Percentiles rank a stretch among this genome's conserved stretches.
phyloP scores from a whole-genome alignment of 2,888 invertebrate species.

The Deilephila elpenor region DNA sequence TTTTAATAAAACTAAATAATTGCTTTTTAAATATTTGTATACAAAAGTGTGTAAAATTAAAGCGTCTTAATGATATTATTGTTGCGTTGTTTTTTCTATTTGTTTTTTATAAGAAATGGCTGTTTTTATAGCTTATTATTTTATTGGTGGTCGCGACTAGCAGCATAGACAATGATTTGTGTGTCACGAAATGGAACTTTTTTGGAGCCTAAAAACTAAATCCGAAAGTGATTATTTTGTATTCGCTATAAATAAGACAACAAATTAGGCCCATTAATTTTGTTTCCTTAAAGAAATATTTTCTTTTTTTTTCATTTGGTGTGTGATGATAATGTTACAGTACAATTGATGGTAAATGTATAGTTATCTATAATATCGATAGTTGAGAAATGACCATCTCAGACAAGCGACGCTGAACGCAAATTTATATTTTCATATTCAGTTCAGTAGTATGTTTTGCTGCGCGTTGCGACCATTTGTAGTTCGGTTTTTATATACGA shows the following conservation, averaged over 20 bases:
- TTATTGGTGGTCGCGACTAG: neutral
- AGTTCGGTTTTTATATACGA: constrained; percentile 1
- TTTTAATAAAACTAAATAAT: neutral
- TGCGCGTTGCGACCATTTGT: neutral
- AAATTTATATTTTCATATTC: neutral
- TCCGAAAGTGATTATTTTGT: no score
- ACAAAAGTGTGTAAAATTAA: neutral
- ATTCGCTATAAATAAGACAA: no score
- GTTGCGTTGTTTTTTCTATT: neutral
- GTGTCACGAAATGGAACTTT: neutral
- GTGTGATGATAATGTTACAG: no score
- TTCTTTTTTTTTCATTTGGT: no score
- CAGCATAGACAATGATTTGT: neutral
- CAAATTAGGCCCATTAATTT: no score
- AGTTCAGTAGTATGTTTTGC: neutral
- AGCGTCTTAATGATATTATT: neutral
- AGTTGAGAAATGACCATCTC: no score
- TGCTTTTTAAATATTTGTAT: neutral
- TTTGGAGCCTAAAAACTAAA: no score
- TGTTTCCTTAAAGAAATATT: no score
- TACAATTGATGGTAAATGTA: no score
- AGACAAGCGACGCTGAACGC: no score
- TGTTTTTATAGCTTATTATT: neutral
- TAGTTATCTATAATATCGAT: no score
- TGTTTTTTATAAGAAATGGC: neutral